Percentiles rank a stretch among this genome's conserved stretches.
phyloP scores from a whole-genome alignment of 2,888 invertebrate genomes.

The Meliscaeva auricollis region DNA sequence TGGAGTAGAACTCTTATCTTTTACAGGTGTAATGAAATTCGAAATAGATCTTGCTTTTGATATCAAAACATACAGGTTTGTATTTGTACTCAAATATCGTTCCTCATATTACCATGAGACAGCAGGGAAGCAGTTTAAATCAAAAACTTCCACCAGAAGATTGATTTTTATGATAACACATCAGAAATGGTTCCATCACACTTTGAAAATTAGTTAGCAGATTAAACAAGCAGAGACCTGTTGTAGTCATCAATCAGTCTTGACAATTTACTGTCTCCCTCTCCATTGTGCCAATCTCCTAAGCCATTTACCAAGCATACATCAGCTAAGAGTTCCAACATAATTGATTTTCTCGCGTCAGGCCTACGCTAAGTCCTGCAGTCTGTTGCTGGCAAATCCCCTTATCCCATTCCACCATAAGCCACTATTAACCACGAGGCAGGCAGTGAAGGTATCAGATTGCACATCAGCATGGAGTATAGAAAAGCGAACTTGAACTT shows the following conservation, averaged over 20 bases:
- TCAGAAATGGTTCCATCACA: no score
- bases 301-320: slow-evolving; percentile 13
- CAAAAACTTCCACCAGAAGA: no score
- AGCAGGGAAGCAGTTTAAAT: no score
- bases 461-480: slow-evolving; percentile 13
- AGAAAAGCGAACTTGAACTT: slow-evolving; percentile 69
- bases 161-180: no score
- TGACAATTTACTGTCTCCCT: slow-evolving; percentile 1
- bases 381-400: slow-evolving; percentile 47
- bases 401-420: background rate
- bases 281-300: background rate
- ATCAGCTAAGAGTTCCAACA: slow-evolving; percentile 15
- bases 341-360: slow-evolving; percentile 45
- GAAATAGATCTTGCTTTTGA: no score
- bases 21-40: no score
- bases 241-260: slow-evolving; percentile 18
- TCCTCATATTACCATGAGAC: no score
- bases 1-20: no score
- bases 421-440: background rate
- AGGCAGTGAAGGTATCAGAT: slow-evolving; percentile 36
- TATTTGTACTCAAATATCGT: no score
- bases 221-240: no score
- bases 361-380: slow-evolving; percentile 10
- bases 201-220: no score
- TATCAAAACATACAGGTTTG: no score